These are phyloP conservation scores for Scophthalmus maximus DNA, from an alignment of 2,113 vertebrate species.

Conservation along the genomic window DNA sequence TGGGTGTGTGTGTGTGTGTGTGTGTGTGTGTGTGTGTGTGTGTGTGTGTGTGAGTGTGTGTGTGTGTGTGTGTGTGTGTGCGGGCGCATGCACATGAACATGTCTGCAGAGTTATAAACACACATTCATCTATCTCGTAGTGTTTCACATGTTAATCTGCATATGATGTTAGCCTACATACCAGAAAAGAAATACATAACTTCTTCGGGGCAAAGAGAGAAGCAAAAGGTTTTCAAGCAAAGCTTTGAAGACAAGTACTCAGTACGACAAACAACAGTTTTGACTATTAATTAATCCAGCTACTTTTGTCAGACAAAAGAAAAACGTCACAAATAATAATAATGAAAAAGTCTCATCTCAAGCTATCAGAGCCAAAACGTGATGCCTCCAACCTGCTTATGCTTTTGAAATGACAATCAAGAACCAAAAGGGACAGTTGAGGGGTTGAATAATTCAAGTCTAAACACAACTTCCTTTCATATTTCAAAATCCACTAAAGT, in stretches of 20 bases:
- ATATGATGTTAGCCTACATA: constrained; percentile 30
- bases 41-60: constrained; percentile 28
- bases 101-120: constrained; percentile 57
- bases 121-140: constrained; percentile 40
- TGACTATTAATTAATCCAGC: too few relatives aligned
- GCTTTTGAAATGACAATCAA: background rate
- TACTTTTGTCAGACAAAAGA: too few relatives aligned
- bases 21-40: constrained; percentile 45
- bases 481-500: background rate
- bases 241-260: constrained; percentile 3
- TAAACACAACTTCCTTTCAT: background rate
- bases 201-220: constrained; percentile 29
- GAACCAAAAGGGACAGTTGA: background rate
- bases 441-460: background rate
- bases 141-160: constrained; percentile 33
- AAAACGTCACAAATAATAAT: too few relatives aligned
- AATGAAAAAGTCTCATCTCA: background rate
- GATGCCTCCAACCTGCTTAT: background rate
- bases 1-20: constrained; percentile 39
- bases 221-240: too few relatives aligned
- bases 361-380: background rate
- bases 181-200: constrained; percentile 23
- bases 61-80: constrained; percentile 37
- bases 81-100: constrained; percentile 26
- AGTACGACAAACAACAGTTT: background rate